Percentiles rank a stretch among this genome's conserved stretches.
phyloP scores from a whole-genome alignment of 1,140 invertebrate species.

The Camponotus floridanus region DNA sequence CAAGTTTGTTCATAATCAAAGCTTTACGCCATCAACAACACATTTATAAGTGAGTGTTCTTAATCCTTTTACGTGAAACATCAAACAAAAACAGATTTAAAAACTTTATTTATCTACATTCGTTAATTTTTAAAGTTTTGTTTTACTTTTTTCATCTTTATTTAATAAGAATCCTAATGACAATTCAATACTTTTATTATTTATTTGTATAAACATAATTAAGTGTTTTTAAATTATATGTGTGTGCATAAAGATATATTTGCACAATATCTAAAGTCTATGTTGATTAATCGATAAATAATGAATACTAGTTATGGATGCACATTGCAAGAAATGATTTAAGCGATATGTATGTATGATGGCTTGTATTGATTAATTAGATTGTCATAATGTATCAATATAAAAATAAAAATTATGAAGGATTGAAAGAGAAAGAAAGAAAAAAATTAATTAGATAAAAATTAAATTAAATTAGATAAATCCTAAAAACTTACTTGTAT shows the following conservation, averaged over 20 bases:
- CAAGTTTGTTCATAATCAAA: constrained; percentile 17
- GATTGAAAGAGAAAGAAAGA: not conserved
- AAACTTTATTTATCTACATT: not conserved
- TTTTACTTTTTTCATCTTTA: not conserved
- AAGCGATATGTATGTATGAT: constrained; percentile 21
- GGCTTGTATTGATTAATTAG: not conserved
- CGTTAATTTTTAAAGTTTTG: not conserved
- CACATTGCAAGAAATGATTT: constrained; percentile 25
- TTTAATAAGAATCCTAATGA: not conserved
- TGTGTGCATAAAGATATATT: not conserved
- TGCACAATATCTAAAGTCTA: constrained; percentile 29
- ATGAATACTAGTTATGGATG: constrained; percentile 31
- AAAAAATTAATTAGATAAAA: not conserved
- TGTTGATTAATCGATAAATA: constrained; percentile 35
- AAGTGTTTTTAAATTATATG: constrained; percentile 2
- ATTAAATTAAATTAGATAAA: not conserved
- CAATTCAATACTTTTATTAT: not conserved
- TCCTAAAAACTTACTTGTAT: not conserved
- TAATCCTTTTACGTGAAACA: constrained; percentile 1
- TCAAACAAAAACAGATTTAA: not conserved
- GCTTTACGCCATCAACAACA: not conserved
- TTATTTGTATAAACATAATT: not conserved
- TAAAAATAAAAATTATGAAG: not conserved
- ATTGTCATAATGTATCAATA: not conserved
- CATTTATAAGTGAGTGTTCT: not conserved